These are phyloP conservation scores for Scaptodrosophila latifasciaeformis DNA, from an alignment of 2,888 invertebrate species.

Conservation along the genomic window DNA sequence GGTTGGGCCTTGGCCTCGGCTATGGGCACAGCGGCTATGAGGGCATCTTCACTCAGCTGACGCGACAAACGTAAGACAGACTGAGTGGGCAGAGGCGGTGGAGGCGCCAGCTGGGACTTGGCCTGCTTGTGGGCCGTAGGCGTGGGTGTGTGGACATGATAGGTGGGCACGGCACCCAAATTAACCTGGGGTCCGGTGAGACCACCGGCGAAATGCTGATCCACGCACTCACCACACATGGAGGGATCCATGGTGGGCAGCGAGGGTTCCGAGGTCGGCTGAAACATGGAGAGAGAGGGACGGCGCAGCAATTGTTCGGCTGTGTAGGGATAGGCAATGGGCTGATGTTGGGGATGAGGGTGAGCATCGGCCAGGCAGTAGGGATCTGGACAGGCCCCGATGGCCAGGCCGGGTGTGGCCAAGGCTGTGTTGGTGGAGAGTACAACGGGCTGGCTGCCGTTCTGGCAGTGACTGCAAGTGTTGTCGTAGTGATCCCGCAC, in stretches of 20 bases:
- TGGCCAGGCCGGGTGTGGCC: slow-evolving; percentile 64
- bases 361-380: slow-evolving; percentile 70
- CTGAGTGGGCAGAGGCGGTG: slow-evolving; percentile 67
- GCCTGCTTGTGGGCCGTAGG: slow-evolving; percentile 70
- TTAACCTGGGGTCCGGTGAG: slow-evolving; percentile 66
- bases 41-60: slow-evolving; percentile 71
- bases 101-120: slow-evolving; percentile 57
- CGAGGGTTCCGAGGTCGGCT: slow-evolving; percentile 72
- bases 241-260: slow-evolving; percentile 72
- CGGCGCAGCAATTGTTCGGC: slow-evolving; percentile 64
- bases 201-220: slow-evolving; percentile 72
- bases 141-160: slow-evolving; percentile 72
- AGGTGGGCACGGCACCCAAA: slow-evolving; percentile 70
- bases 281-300: slow-evolving; percentile 70
- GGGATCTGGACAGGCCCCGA: slow-evolving; percentile 65
- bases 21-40: slow-evolving; percentile 71
- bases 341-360: slow-evolving; percentile 72
- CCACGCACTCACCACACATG: slow-evolving; percentile 73
- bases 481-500: slow-evolving; percentile 71
- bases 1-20: slow-evolving; percentile 67
- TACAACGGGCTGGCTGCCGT: slow-evolving; percentile 71
- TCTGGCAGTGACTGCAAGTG: slow-evolving; percentile 71
- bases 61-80: slow-evolving; percentile 68
- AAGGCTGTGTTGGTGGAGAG: slow-evolving; percentile 66
- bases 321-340: slow-evolving; percentile 63